A percentile compares a stretch with the other conserved stretches of the same genome.
These are phyloP conservation scores for Thumatha senex DNA, from an alignment of 2,888 invertebrate genomes.

Conservation along the genomic window DNA sequence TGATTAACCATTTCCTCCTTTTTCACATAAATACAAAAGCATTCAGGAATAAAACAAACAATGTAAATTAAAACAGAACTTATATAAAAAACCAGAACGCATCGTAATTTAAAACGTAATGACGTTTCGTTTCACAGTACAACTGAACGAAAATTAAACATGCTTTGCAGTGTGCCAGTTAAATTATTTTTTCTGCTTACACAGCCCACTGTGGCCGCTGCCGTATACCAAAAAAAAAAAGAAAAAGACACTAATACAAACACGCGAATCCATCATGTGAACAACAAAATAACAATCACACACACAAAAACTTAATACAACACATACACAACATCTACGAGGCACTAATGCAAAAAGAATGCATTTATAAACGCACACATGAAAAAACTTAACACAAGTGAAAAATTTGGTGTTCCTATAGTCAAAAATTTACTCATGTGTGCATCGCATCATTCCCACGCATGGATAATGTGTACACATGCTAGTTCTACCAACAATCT, in stretches of 20 bases:
- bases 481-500: slow-evolving; percentile 67
- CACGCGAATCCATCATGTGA: slow-evolving; percentile 76
- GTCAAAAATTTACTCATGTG: slow-evolving; percentile 67
- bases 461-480: slow-evolving; percentile 71
- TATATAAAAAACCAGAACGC: slow-evolving; percentile 63
- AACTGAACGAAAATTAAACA: slow-evolving; percentile 82
- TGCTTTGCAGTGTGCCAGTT: slow-evolving; percentile 79
- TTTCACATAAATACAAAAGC: slow-evolving; percentile 26
- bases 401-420: slow-evolving; percentile 79
- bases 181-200: slow-evolving; percentile 80
- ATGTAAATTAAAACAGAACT: slow-evolving; percentile 69
- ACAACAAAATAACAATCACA: slow-evolving; percentile 70
- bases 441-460: slow-evolving; percentile 67
- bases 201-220: slow-evolving; percentile 62
- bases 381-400: slow-evolving; percentile 42
- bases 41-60: slow-evolving; percentile 64
- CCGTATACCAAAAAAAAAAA: slow-evolving; percentile 59
- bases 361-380: slow-evolving; percentile 58
- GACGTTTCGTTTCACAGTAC: slow-evolving; percentile 80
- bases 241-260: slow-evolving; percentile 76
- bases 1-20: not conserved
- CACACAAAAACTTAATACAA: slow-evolving; percentile 39
- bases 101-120: slow-evolving; percentile 82
- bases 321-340: slow-evolving; percentile 40
- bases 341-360: slow-evolving; percentile 57